Percentiles rank a stretch among this genome's conserved stretches.
These are phyloP conservation scores for Raja brachyura DNA, from an alignment of 2,113 vertebrate genomes.

Conservation along the genomic window DNA sequence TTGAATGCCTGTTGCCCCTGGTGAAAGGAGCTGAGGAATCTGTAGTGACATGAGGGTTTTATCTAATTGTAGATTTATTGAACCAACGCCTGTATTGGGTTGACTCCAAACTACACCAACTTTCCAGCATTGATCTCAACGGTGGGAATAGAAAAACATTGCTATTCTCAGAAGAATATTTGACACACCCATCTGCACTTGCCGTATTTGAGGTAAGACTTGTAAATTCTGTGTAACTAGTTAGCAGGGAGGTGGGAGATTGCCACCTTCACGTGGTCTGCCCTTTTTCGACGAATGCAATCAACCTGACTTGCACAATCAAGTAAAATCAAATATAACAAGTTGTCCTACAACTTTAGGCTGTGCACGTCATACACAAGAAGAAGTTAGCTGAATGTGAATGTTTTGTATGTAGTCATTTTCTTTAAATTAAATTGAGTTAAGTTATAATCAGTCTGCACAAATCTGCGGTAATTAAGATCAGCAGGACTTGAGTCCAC, in stretches of 20 bases:
- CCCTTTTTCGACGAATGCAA: no score
- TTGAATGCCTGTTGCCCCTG: constrained; percentile 42
- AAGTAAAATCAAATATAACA: no score
- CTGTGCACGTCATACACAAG: no score
- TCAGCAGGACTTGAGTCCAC: neutral
- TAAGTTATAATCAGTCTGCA: neutral
- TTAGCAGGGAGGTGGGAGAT: neutral
- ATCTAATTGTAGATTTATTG: constrained; percentile 73
- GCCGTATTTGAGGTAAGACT: constrained; percentile 86
- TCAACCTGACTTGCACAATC: no score
- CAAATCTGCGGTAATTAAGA: neutral
- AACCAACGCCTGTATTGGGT: constrained; percentile 94
- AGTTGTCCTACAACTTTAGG: no score
- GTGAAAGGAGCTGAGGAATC: constrained; percentile 44
- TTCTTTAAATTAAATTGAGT: neutral
- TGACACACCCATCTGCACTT: constrained; percentile 88
- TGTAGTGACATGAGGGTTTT: constrained; percentile 42
- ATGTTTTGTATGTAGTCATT: neutral
- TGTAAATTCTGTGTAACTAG: neutral
- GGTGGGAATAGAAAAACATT: constrained; percentile 85
- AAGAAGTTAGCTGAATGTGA: neutral
- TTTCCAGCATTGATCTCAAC: constrained; percentile 87
- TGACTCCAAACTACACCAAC: constrained; percentile 90
- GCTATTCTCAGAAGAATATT: constrained; percentile 74
- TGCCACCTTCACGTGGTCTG: no score